Conservation (phyloP, 64 coral and sea anemone species). For the Pocillopora damicornis region DNA sequence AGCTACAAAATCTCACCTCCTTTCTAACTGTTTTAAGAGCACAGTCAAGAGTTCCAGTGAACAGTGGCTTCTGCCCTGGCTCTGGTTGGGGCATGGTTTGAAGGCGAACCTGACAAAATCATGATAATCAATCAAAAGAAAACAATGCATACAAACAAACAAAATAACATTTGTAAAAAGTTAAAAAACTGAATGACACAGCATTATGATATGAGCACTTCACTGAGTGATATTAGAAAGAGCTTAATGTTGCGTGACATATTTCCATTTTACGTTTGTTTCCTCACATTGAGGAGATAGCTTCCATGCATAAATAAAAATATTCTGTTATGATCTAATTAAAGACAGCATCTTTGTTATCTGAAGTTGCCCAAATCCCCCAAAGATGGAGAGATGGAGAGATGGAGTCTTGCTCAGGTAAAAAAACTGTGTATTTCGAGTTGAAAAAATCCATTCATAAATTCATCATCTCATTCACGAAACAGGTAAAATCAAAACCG, state of each 20-base stretch:
- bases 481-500: neutral
- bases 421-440: too few relatives aligned
- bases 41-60: constrained; percentile 72
- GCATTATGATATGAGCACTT: neutral
- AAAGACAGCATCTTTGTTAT: too few relatives aligned
- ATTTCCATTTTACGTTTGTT: neutral
- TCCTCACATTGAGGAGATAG: too few relatives aligned
- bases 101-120: constrained; percentile 53
- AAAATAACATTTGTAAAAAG: too few relatives aligned
- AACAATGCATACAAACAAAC: neutral
- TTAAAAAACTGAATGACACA: neutral
- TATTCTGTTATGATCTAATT: too few relatives aligned
- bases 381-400: too few relatives aligned
- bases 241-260: neutral
- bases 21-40: constrained; percentile 67
- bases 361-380: too few relatives aligned
- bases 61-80: constrained; percentile 78
- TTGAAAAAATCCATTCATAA: too few relatives aligned
- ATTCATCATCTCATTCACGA: too few relatives aligned
- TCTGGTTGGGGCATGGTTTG: constrained; percentile 74
- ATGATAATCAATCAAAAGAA: constrained; percentile 2
- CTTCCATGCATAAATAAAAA: too few relatives aligned
- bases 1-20: constrained; percentile 29
- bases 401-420: too few relatives aligned
- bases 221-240: too few relatives aligned